A percentile compares a stretch with the other conserved stretches of the same genome.
These are phyloP conservation scores for Hiodon alosoides DNA, from an alignment of 2,113 vertebrate genomes.

Conservation along the genomic window DNA sequence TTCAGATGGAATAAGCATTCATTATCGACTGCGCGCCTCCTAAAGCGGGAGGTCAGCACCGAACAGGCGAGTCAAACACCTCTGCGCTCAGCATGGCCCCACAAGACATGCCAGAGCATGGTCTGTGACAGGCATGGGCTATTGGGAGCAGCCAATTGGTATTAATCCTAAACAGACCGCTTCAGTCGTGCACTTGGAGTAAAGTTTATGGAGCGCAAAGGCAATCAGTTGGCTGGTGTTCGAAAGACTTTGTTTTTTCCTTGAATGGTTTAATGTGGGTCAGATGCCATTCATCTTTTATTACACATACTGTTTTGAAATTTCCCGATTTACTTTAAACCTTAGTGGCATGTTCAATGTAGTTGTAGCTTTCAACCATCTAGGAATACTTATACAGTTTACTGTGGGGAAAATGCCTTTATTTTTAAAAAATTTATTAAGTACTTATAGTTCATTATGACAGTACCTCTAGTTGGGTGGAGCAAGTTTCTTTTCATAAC, in stretches of 20 bases:
- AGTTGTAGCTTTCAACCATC: no score
- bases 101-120: not conserved
- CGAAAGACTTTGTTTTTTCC: no score
- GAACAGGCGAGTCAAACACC: conserved; percentile 16
- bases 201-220: conserved; percentile 11
- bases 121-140: conserved; percentile 1
- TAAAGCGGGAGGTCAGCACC: conserved; percentile 11
- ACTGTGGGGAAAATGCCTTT: no score
- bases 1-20: conserved; percentile 16
- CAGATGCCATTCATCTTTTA: no score
- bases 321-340: no score
- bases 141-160: conserved; percentile 21
- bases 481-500: not conserved
- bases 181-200: conserved; percentile 16
- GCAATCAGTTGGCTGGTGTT: conserved; percentile 1
- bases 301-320: no score
- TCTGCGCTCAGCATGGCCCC: not conserved
- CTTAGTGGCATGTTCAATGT: no score
- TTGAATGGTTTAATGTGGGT: no score
- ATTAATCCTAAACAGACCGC: conserved; percentile 20
- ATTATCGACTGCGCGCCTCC: conserved; percentile 33
- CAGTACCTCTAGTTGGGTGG: no score
- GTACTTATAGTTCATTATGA: no score
- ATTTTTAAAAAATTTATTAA: no score
- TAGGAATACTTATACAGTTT: no score